Evolutionary conservation across 2,113 vertebrate genomes (phyloP), one percentile per base, ranked within the genome.

Genomic region (Sceloporus undulatus): DNA sequence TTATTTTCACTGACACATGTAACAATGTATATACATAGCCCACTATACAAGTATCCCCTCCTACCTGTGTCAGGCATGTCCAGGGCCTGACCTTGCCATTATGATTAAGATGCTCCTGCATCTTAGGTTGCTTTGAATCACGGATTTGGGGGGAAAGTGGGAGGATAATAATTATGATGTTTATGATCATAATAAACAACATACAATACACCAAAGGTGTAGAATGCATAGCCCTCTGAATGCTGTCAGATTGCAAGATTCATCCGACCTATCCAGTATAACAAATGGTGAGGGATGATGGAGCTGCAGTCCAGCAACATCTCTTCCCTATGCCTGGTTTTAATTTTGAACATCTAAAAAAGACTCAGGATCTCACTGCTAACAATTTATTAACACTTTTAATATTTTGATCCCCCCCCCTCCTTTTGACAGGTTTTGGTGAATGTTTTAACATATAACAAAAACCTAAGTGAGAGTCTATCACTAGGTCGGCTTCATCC

Each of bases 391-490:
- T 73, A 1, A 2, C 0, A 6, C 9, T 86, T 5, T 76, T 68
- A 8, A 87, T 84, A 79, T 62, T 1, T 23, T 54, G 75, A n/a
- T 52, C 66, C 38, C 14, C 1, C 84, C 10, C 88, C 85, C 54
- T n/a, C 77, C 89, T 70, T 88, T 56, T 87, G 84, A n/a, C 95
- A 99, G 99, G 98, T 99, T 94, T 95, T 99, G 95, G 95, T 99
- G 90, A 99, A 99, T 85, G 97, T 99, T 91, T 94, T 99, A 93
- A 98, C 98, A 0, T 97, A 97, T 27, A 98, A 98, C 94, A 98
- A 97, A 95, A 99, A 99, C 88, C 96, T 99, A 96, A 99, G 97
- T 93, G 98, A 99, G 94, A 99, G 99, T 93, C 95, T 99, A 87
- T 96, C 98, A 0, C 96, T 96, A 71, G 98, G 98, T 66, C 97